These are phyloP conservation scores for Olivierus martensii DNA, from an alignment of 1,140 invertebrate genomes.

Conservation along the genomic window DNA sequence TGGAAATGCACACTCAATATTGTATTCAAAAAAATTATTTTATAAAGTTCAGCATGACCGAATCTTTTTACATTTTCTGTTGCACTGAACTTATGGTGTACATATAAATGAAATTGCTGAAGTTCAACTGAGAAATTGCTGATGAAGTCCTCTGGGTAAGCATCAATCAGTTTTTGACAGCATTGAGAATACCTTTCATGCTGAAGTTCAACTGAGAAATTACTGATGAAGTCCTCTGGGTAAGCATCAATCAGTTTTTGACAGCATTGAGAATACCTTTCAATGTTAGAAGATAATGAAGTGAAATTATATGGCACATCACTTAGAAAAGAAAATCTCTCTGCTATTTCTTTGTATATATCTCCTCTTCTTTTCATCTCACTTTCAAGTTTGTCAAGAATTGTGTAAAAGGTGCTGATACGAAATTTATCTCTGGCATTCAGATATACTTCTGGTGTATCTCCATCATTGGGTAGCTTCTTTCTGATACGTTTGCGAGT, in stretches of 20 bases:
- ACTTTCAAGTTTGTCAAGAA: too few relatives aligned
- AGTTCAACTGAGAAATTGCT: neutral
- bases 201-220: neutral
- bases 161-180: slow-evolving; percentile 11
- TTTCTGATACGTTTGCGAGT: too few relatives aligned
- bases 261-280: slow-evolving; percentile 13
- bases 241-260: slow-evolving; percentile 12
- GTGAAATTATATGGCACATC: too few relatives aligned
- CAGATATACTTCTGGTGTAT: too few relatives aligned
- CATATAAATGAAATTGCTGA: slow-evolving; percentile 5
- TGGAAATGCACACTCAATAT: slow-evolving; percentile 8
- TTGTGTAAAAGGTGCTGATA: too few relatives aligned
- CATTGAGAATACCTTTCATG: slow-evolving; percentile 11
- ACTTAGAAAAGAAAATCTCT: too few relatives aligned
- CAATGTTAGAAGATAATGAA: slow-evolving; percentile 2
- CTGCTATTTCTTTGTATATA: too few relatives aligned
- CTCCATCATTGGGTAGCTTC: too few relatives aligned
- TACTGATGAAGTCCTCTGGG: slow-evolving; percentile 11
- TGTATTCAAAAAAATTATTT: slow-evolving; percentile 7
- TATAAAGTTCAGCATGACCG: slow-evolving; percentile 5
- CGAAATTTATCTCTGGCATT: too few relatives aligned
- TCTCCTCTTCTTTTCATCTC: too few relatives aligned
- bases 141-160: slow-evolving; percentile 11
- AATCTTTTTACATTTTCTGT: slow-evolving; percentile 10
- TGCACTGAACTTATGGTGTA: slow-evolving; percentile 16